Base-by-base conservation (phyloP, 1,140 invertebrate genomes). In the Maniola jurtina region DNA sequence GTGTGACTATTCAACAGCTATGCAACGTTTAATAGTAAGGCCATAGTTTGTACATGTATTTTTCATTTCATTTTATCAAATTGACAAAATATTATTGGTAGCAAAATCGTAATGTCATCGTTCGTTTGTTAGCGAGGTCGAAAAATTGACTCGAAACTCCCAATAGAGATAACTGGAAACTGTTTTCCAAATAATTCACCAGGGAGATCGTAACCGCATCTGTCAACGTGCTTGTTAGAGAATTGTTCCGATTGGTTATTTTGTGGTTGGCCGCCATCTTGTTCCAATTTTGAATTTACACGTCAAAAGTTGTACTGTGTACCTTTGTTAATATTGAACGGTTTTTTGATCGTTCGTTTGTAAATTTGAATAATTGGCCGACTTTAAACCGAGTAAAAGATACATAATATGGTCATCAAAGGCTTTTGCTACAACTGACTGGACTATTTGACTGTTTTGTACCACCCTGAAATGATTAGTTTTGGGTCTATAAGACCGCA, bases 251-350 rank as follows among this genome's bases (percentile, higher is more conserved):
- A 66, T 61, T 66, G 58, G 64, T 66, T 66, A 61, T 52, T n/a
- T 40, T 66, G 64, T 50, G 64, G 64, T 66, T 55, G 52, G 58
- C 58, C 64, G 64, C 64, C 64, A 61, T 66, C 58, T 66, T 66
- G 64, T 66, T 61, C 33, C 52, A 55, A 55, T 55, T 55, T 55
- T 6, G 52, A 55, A 15, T 25, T 50, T 50, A 16, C 47, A 25
- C 47, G 15, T 6, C 47, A 50, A 42, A 42, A 6, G 40, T 42
- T 42, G n/a, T n/a, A n/a, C n/a, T n/a, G n/a, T n/a, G n/a, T n/a
- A n/a, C n/a, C n/a, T n/a, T n/a, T 25, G 25, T 25, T 4, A 25
- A 25, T 25, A 4, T 25, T 25, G 25, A 25, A 25, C 38, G 38
- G 38, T 40, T 40, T 40, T 40, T 40, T 25, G 25, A 25, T 25